A percentile compares a stretch with the other conserved stretches of the same genome.
Evolutionary conservation across 2,113 vertebrate genomes (phyloP).

Genomic region (Rattus rattus): DNA sequence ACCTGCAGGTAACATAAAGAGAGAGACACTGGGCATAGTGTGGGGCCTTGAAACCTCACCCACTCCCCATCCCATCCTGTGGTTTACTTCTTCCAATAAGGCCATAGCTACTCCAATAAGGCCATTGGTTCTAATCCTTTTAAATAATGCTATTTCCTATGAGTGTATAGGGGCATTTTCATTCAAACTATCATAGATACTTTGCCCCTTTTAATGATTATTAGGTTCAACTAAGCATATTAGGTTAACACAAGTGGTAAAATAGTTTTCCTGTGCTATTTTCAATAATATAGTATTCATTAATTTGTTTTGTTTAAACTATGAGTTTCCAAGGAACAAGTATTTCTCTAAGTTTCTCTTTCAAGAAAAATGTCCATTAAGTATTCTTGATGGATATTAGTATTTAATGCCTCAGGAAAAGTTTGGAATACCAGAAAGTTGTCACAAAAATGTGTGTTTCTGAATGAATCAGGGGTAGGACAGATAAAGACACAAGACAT

Average conservation of each 20-base stretch:
- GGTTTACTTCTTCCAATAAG: not conserved
- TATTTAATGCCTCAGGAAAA: not conserved
- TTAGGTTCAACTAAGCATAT: not conserved
- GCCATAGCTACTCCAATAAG: not conserved
- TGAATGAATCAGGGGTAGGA: not conserved
- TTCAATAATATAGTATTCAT: not conserved
- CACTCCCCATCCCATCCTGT: too few species aligned
- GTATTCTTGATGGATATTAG: not conserved
- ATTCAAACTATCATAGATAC: not conserved
- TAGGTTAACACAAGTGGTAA: not conserved
- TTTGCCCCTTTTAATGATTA: not conserved
- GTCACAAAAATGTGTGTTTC: not conserved
- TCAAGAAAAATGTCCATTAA: not conserved
- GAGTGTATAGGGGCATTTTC: not conserved
- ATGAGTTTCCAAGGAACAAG: not conserved
- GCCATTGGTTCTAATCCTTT: not conserved
- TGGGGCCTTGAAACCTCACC: not conserved
- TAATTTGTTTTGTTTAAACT: not conserved
- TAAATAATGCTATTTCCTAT: not conserved
- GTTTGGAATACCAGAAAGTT: not conserved
- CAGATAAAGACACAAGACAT: not conserved
- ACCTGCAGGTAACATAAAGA: not conserved
- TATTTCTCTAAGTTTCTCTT: not conserved
- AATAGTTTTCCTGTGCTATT: not conserved
- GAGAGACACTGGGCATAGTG: not conserved